Evolutionary conservation across 1,140 invertebrate genomes (phyloP).

Genomic region (Sminthurides bifidus): DNA sequence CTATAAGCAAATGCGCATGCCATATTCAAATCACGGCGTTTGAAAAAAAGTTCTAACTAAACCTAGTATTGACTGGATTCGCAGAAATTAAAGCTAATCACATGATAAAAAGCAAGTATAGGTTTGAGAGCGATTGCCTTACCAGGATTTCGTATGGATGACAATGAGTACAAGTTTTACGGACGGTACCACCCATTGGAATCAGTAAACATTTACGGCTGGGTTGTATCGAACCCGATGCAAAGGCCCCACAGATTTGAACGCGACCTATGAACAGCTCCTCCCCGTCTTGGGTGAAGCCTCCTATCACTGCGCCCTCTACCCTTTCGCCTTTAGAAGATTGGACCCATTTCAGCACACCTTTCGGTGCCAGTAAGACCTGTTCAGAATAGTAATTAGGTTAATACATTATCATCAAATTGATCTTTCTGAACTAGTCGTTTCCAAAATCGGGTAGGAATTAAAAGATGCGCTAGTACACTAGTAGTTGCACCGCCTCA

Average conservation of each 20-base stretch:
- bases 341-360: slow-evolving; percentile 4
- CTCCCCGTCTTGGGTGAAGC: slow-evolving; percentile 1
- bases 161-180: slow-evolving; percentile 6
- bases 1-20: background rate
- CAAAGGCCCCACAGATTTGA: slow-evolving; percentile 3
- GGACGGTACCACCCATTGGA: background rate
- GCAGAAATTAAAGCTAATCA: background rate
- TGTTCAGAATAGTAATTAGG: background rate
- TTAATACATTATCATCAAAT: no score
- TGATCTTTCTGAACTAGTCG: no score
- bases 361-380: slow-evolving; percentile 1
- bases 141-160: slow-evolving; percentile 8
- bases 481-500: no score
- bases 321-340: slow-evolving; percentile 3
- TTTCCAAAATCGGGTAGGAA: no score
- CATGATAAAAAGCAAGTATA: background rate
- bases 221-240: background rate
- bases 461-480: no score
- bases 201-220: slow-evolving; percentile 1
- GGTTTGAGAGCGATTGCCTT: background rate
- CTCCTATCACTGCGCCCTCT: slow-evolving; percentile 4
- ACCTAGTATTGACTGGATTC: background rate
- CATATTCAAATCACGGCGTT: background rate
- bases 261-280: slow-evolving; percentile 7
- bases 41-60: background rate